phyloP scores from a whole-genome alignment of 2,797 vertebrate species.

The Carcharodon carcharias region DNA sequence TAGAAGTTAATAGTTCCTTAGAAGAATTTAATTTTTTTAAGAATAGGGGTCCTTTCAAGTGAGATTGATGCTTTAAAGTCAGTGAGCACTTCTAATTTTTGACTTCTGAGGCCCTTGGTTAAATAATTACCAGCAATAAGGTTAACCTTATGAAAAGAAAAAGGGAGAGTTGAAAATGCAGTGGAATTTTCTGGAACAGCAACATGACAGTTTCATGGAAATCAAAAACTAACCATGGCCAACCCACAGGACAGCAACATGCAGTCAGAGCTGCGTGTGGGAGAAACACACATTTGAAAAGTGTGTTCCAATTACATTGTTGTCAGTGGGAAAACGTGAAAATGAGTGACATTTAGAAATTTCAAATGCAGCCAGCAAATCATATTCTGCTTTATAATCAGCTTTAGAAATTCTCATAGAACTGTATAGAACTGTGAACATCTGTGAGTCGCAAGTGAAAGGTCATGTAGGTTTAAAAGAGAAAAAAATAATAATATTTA shows the following conservation, averaged over 20 bases:
- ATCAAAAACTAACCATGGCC: not conserved
- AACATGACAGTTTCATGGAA: not conserved
- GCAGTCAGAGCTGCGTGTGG: not conserved
- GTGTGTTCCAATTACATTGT: not conserved
- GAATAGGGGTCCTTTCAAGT: not conserved
- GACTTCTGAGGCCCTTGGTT: not conserved
- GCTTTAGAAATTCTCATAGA: not conserved
- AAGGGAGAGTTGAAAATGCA: not conserved
- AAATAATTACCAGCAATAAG: not conserved
- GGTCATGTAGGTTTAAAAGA: not conserved
- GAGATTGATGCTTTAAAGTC: not conserved
- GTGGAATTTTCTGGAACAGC: not conserved
- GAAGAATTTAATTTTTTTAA: not conserved
- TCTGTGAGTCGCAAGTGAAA: not conserved
- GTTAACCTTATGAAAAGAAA: not conserved
- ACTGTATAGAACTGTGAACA: not conserved
- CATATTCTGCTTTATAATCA: not conserved
- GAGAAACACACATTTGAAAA: not conserved
- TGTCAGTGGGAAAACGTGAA: not conserved
- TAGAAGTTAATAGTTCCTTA: not conserved
- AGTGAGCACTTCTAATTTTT: not conserved
- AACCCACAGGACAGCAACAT: not conserved
- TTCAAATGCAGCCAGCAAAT: not conserved
- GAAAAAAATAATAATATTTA: not conserved
- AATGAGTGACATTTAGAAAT: not conserved